A percentile compares a stretch with the other conserved stretches of the same genome.
phyloP scores from a whole-genome alignment of 2,113 vertebrate species.

The Martes martes region DNA sequence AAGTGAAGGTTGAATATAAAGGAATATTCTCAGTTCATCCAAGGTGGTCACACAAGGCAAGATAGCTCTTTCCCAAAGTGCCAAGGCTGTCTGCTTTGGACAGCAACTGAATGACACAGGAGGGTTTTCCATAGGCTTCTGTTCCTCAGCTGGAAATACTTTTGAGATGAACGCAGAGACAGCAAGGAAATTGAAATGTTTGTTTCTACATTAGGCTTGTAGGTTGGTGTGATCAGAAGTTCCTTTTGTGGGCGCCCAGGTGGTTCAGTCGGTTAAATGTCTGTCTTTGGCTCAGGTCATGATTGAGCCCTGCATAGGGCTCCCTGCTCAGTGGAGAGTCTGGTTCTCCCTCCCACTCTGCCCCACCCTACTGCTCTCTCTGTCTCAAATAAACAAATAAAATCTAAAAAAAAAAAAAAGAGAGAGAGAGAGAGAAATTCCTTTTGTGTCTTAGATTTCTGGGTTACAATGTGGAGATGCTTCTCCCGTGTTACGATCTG shows the following conservation, averaged over 20 bases:
- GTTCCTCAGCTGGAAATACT: background rate
- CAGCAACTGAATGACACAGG: constrained; percentile 38
- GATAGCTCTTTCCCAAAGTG: constrained; percentile 50
- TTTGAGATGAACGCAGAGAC: background rate
- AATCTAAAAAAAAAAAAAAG: too few relatives aligned
- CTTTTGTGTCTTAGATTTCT: background rate
- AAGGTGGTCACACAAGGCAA: constrained; percentile 62
- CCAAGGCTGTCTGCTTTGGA: constrained; percentile 45
- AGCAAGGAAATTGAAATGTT: background rate
- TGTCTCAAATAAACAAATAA: too few relatives aligned
- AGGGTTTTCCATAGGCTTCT: constrained; percentile 3
- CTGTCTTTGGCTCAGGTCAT: too few relatives aligned
- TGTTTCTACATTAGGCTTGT: background rate
- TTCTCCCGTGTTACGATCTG: background rate
- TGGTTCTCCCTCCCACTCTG: too few relatives aligned
- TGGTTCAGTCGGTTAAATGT: too few relatives aligned
- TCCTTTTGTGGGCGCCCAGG: background rate
- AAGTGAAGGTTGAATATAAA: constrained; percentile 66
- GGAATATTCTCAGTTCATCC: constrained; percentile 58
- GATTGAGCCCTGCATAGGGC: too few relatives aligned
- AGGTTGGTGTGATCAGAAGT: background rate
- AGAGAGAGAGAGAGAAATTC: background rate
- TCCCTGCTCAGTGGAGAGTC: too few relatives aligned
- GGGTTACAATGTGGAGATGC: background rate
- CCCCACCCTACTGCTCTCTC: too few relatives aligned